Percentiles rank a stretch among this genome's conserved stretches.
Evolutionary conservation across 1,140 invertebrate genomes (phyloP).

Genomic region (Drosophila nannoptera): DNA sequence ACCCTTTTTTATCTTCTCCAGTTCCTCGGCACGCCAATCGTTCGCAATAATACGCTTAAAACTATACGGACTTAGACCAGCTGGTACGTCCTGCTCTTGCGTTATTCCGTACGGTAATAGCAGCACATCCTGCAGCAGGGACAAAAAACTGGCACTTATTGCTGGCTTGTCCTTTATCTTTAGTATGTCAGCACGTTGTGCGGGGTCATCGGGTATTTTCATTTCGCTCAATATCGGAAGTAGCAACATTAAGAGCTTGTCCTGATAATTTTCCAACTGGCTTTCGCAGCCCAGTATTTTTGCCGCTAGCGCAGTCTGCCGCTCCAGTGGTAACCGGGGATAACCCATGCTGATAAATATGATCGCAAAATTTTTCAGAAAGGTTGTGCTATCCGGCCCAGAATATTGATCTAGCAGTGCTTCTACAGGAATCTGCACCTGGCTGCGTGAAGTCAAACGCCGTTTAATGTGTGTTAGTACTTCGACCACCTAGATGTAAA

Average conservation of each 20-base stretch:
- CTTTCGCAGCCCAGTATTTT: constrained; percentile 88
- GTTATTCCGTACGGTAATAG: constrained; percentile 85
- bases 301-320: constrained; percentile 88
- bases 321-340: constrained; percentile 86
- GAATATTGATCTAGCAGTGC: constrained; percentile 90
- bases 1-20: constrained; percentile 90
- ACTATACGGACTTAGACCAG: constrained; percentile 88
- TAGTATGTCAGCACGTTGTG: constrained; percentile 83
- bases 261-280: constrained; percentile 91
- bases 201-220: constrained; percentile 83
- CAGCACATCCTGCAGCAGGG: constrained; percentile 90
- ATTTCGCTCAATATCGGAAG: constrained; percentile 89
- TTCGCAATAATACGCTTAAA: constrained; percentile 89
- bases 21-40: constrained; percentile 87
- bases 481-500: constrained; percentile 88
- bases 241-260: constrained; percentile 89
- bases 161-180: constrained; percentile 80
- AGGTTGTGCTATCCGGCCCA: constrained; percentile 60
- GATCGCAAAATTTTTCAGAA: constrained; percentile 93
- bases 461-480: constrained; percentile 95
- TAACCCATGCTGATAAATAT: constrained; percentile 96
- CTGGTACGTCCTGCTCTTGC: constrained; percentile 81
- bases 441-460: constrained; percentile 89
- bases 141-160: constrained; percentile 83
- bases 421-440: constrained; percentile 93